Evolutionary conservation across 2,113 vertebrate genomes (phyloP), one percentile per base, ranked within the genome.

Genomic region (Pseudopipra pipra): DNA sequence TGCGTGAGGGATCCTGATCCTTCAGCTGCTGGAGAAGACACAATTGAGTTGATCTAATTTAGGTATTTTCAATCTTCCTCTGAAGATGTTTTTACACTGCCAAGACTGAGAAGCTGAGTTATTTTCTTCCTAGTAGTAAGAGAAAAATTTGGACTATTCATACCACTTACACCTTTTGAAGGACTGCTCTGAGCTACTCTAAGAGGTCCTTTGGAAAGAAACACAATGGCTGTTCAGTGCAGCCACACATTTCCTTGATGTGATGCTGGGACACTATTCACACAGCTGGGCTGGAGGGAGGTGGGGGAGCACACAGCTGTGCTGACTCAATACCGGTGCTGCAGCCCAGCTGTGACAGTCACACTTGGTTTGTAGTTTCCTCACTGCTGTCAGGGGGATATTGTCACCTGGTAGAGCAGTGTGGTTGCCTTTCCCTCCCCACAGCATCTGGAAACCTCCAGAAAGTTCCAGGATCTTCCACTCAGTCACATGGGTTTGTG

Each of bases 401-500:
- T 27, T 56, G 23, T 52, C 81, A 67, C 70, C 70, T 72, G 54
- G 47, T 25, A 70, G 52, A 43, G 25, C 0, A 2, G 3, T 1
- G 21, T 0, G 17, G 52, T 37, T 4, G 1, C 25, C 27, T 84
- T 59, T 91, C 17, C 41, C 37, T 74, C 46, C 43, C 37, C 4
- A 2, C 41, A 65, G 33, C 16, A 33, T 17, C 52, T 18, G 13
- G 55, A 58, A 81, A 9, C 3, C 13, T 67, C 14, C 47, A 33
- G 43, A 17, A 74, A 44, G 12, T 14, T 19, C 20, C 44, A 37
- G 28, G 18, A 30, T 63, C 68, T 74, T 33, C 25, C 39, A 46
- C 6, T 14, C 19, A 1, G 22, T 52, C 28, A 5, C 0, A 0
- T 0, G 0, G 56, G 66, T 82, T 18, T 2, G 13, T 21, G 44